Evolutionary conservation across 2,797 vertebrate species (phyloP).

Genomic region (Varecia variegata): DNA sequence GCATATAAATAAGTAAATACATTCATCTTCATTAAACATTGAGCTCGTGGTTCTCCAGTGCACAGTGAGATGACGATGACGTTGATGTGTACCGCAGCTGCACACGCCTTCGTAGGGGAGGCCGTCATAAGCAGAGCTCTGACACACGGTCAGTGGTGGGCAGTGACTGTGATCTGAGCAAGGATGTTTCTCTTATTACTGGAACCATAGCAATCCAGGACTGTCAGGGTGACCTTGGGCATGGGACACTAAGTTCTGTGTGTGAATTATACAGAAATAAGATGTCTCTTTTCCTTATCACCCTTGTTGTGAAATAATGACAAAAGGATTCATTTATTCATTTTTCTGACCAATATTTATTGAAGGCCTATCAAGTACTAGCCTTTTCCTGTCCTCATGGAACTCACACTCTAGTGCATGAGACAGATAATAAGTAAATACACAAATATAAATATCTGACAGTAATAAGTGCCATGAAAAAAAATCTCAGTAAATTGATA

Average conservation of each 20-base stretch:
- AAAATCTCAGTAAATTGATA: neutral
- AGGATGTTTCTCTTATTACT: neutral
- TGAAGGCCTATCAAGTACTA: neutral
- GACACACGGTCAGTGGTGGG: rapidly evolving
- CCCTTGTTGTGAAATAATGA: neutral
- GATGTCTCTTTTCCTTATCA: neutral
- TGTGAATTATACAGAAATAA: neutral
- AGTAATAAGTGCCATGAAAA: neutral
- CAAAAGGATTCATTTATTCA: neutral
- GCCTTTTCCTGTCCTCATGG: neutral
- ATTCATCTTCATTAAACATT: neutral
- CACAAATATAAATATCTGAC: neutral
- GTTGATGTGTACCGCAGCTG: neutral
- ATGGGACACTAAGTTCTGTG: neutral
- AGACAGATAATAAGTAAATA: neutral
- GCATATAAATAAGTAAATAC: neutral
- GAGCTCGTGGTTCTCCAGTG: neutral
- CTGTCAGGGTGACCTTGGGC: neutral
- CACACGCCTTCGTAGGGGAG: neutral
- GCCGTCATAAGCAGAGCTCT: neutral
- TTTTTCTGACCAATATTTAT: neutral
- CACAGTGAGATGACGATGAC: neutral
- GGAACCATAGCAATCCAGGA: neutral
- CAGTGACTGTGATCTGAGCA: too few species aligned
- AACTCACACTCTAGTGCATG: too few species aligned